These are phyloP conservation scores for Rhagophthalmus giganteus DNA, from an alignment of 2,888 invertebrate species.

Conservation along the genomic window DNA sequence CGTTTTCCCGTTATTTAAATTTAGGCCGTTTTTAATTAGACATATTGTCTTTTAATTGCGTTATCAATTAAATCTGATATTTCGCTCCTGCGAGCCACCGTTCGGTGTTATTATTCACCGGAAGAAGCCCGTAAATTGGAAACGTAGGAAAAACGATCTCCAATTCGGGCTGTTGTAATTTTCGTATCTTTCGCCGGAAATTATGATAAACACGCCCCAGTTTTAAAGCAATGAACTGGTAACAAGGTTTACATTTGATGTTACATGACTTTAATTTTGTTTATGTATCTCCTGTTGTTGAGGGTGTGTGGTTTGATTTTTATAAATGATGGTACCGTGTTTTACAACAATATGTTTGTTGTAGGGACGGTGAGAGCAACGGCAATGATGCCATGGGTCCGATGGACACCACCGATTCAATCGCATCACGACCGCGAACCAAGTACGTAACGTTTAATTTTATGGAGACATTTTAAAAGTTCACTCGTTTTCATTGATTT, in stretches of 20 bases:
- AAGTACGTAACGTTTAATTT: conserved; percentile 39
- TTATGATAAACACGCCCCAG: too few relatives aligned
- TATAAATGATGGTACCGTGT: conserved; percentile 13
- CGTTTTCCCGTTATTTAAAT: too few relatives aligned
- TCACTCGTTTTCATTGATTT: background rate
- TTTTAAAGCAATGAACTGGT: too few relatives aligned
- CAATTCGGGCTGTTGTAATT: conserved; percentile 14
- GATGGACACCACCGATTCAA: conserved; percentile 35
- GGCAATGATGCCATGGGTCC: conserved; percentile 43
- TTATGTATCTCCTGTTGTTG: background rate
- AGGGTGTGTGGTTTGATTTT: background rate
- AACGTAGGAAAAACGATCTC: conserved; percentile 11
- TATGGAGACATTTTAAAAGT: conserved; percentile 1
- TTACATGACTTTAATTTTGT: background rate
- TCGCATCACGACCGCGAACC: conserved; percentile 38
- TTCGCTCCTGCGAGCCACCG: too few relatives aligned
- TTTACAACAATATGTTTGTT: conserved; percentile 40
- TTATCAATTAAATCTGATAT: too few relatives aligned
- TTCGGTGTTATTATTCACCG: too few relatives aligned
- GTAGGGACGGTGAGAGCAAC: conserved; percentile 42
- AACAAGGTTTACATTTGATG: background rate
- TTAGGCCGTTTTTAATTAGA: too few relatives aligned
- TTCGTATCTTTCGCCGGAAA: conserved; percentile 14
- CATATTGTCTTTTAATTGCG: too few relatives aligned
- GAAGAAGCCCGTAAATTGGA: conserved; percentile 7